Percentiles rank a stretch among this genome's conserved stretches.
These are phyloP conservation scores for Sinocyclocheilus anshuiensis DNA, from an alignment of 2,113 vertebrate genomes.

Conservation along the genomic window DNA sequence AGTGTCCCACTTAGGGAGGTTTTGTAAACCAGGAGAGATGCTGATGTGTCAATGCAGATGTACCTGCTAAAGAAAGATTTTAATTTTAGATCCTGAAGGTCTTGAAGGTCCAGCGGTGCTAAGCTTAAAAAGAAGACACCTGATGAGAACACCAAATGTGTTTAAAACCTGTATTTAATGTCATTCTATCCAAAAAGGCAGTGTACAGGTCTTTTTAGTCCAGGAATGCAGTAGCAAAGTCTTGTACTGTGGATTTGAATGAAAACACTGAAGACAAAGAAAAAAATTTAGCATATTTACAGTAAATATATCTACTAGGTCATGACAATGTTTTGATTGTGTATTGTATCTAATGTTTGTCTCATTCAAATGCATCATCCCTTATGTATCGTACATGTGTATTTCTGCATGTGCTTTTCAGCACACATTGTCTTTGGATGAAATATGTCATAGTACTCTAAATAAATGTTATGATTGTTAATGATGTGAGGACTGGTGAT, in stretches of 20 bases:
- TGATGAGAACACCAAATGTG: background rate
- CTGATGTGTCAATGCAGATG: conserved; percentile 37
- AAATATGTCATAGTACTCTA: conserved; percentile 37
- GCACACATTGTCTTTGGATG: conserved; percentile 29
- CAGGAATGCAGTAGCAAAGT: background rate
- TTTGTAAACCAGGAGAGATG: background rate
- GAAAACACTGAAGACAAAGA: background rate
- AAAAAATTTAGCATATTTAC: background rate
- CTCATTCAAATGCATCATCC: conserved; percentile 21
- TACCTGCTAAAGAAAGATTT: conserved; percentile 11
- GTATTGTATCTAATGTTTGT: conserved; percentile 30
- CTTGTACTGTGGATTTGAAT: background rate
- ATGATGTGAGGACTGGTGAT: background rate
- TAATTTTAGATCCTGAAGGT: conserved; percentile 20
- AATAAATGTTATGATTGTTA: conserved; percentile 37
- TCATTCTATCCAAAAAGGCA: background rate
- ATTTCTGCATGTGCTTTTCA: conserved; percentile 46
- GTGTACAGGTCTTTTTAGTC: background rate
- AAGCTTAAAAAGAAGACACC: background rate
- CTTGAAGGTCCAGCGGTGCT: background rate
- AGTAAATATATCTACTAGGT: background rate
- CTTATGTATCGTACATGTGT: conserved; percentile 2
- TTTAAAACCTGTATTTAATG: background rate
- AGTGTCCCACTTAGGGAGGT: background rate
- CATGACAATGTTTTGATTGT: conserved; percentile 12